Evolutionary conservation across 2,888 invertebrate species (phyloP).

Genomic region (Globia sparganii): DNA sequence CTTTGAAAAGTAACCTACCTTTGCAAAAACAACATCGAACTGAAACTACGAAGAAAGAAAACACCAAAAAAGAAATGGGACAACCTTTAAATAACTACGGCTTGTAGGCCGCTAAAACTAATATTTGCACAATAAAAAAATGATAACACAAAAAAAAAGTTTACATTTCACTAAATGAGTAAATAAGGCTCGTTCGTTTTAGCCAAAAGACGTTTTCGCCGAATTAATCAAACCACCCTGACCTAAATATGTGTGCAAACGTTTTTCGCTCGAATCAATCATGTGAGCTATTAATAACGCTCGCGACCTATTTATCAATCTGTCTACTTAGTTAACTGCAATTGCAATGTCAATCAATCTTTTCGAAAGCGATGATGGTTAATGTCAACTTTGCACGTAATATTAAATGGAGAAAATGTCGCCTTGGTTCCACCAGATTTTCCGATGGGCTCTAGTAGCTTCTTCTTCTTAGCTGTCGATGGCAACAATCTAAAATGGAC

Average conservation of each 20-base stretch:
- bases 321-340: slow-evolving; percentile 25
- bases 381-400: not conserved
- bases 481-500: too few species aligned
- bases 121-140: slow-evolving; percentile 32
- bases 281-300: slow-evolving; percentile 40
- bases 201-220: slow-evolving; percentile 11
- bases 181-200: slow-evolving; percentile 17
- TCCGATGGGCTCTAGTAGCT: too few species aligned
- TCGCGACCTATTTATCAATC: slow-evolving; percentile 40
- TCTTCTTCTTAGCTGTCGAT: too few species aligned
- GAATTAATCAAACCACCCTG: slow-evolving; percentile 52
- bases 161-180: slow-evolving; percentile 13
- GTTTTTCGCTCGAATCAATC: slow-evolving; percentile 49
- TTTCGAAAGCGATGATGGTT: slow-evolving; percentile 38
- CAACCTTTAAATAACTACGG: slow-evolving; percentile 33
- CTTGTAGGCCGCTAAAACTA: slow-evolving; percentile 20
- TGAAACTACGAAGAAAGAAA: not conserved
- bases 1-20: too few species aligned
- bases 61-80: slow-evolving; percentile 19
- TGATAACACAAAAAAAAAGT: slow-evolving; percentile 21
- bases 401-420: slow-evolving; percentile 4
- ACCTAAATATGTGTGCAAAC: slow-evolving; percentile 49
- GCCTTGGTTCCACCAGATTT: not conserved
- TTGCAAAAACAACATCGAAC: too few species aligned
- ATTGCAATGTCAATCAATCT: slow-evolving; percentile 29